Evolutionary conservation across 2,113 vertebrate species (phyloP), one percentile per base, ranked within the genome.

Genomic region (Mustela nigripes): DNA sequence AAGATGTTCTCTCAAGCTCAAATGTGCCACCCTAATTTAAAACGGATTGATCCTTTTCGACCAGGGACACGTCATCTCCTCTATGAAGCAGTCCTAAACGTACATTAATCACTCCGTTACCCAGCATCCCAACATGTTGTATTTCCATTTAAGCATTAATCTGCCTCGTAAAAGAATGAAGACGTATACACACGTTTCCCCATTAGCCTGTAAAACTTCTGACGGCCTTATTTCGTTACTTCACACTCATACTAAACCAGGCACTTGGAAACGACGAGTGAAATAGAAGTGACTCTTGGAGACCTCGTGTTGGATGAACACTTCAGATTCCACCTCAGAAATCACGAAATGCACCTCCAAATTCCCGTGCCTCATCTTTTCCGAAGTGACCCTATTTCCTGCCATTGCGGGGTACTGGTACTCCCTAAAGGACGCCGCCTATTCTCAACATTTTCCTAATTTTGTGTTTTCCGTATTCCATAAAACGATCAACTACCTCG

Each of bases 1-100:
- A 76, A 53, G 79, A 94, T n/a, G 80, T 71, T 82, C 71, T 90
- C 76, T 89, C 31, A 7, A 16, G 84, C 74, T 96, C 63, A 36
- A 36, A 90, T 21, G 11, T 78, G 24, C 93, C 82, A 53, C 91
- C 31, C 79, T 79, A 69, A 91, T 96, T 84, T 95, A 91, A 94
- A 96, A 93, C 76, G 4, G 19, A 95, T 18, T 31, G 71, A 94
- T 93, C 11, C 81, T 80, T 96, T 76, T 56, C 78, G 39, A 88
- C 15, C 39, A 80, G 31, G 22, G 8, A 84, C 83, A 81, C 5
- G 14, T 85, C 93, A 95, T 48, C 91, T 31, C 31, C 62, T 94
- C 84, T 36, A 63, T 56, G 62, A 95, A 94, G 94, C 31, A 84
- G 82, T 42, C 69, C 80, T 74, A 89, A 21, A 36, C 63, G 89